phyloP scores from a whole-genome alignment of 2,113 vertebrate genomes.

The Oenanthe oenanthe region DNA sequence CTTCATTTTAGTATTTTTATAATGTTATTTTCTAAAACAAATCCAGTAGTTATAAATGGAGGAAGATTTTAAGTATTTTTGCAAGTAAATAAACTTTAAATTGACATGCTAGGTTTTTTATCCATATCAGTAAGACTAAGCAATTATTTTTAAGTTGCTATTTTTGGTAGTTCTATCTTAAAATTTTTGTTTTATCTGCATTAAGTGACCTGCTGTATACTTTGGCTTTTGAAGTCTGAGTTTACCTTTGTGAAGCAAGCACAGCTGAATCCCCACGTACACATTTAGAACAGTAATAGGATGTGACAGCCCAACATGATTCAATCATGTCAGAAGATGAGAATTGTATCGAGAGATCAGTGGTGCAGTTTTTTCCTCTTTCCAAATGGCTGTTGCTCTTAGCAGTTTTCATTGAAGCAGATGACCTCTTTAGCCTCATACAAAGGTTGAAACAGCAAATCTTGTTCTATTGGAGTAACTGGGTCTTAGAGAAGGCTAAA shows the following conservation, averaged over 20 bases:
- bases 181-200: background rate
- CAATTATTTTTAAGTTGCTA: background rate
- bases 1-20: background rate
- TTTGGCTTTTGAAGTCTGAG: background rate
- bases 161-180: background rate
- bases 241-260: background rate
- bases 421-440: background rate
- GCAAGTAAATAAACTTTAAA: background rate
- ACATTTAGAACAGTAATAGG: background rate
- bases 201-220: background rate
- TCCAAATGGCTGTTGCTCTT: background rate
- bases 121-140: background rate
- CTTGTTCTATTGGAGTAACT: background rate
- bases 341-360: background rate
- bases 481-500: background rate
- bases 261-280: background rate
- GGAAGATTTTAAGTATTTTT: background rate
- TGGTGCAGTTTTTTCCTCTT: background rate
- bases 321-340: background rate
- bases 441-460: background rate
- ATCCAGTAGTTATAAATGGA: background rate
- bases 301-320: slow-evolving; percentile 17
- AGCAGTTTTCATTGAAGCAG: background rate
- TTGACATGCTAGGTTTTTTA: background rate
- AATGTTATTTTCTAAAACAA: background rate